Conservation (phyloP, 1,140 invertebrate genomes). For the Melipona quadrifasciata region DNA sequence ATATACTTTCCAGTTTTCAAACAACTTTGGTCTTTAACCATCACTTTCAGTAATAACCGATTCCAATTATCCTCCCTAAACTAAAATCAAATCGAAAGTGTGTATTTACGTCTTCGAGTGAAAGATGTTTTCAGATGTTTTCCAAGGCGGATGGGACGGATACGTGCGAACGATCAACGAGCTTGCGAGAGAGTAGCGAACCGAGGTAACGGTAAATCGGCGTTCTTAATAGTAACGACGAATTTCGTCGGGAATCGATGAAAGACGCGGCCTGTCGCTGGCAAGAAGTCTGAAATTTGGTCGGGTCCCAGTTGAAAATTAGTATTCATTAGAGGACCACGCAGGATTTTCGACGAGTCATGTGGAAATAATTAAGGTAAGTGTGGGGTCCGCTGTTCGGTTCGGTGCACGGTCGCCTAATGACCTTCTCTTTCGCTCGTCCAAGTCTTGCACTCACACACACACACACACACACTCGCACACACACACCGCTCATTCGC, state of each 20-base stretch:
- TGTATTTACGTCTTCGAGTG: neutral
- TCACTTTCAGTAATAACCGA: no score
- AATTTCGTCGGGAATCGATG: slow-evolving; percentile 24
- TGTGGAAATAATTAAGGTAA: slow-evolving; percentile 81
- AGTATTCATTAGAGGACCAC: slow-evolving; percentile 77
- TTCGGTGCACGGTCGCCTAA: slow-evolving; percentile 69
- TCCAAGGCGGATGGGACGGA: neutral
- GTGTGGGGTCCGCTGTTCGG: slow-evolving; percentile 71
- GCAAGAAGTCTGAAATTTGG: slow-evolving; percentile 59
- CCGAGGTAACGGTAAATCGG: slow-evolving; percentile 1
- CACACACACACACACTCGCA: no score
- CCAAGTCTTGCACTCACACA: neutral
- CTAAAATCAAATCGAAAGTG: neutral
- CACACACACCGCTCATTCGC: neutral
- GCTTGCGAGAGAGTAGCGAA: neutral
- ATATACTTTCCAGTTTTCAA: no score
- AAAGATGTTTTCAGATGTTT: neutral
- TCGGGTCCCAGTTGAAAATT: slow-evolving; percentile 67
- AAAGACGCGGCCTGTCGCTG: slow-evolving; percentile 26
- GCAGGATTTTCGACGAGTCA: slow-evolving; percentile 79
- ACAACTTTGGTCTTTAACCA: no score
- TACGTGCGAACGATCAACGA: neutral
- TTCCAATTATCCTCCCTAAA: neutral
- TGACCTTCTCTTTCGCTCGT: slow-evolving; percentile 64
- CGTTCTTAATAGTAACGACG: slow-evolving; percentile 5